Base-by-base conservation (phyloP, 2,113 vertebrate species). In the Maccullochella peelii region DNA sequence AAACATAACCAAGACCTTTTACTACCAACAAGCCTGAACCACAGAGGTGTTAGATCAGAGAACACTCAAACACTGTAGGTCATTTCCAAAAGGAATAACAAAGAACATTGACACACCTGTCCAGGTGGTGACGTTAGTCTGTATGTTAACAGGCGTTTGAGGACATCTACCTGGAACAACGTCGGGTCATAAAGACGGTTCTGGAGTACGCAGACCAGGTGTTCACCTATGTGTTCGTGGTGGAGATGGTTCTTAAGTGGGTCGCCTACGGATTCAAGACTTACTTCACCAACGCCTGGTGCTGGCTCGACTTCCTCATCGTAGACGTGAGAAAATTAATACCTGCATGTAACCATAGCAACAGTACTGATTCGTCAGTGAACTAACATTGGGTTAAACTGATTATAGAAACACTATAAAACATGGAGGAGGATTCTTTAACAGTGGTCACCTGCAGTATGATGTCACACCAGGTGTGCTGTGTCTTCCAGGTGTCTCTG, bases 171-270 rank as follows among this genome's bases (percentile, higher is more conserved):
- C 95, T 99, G 0, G 98, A 98, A 74, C 96, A 97, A 62, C 94
- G 97, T 0, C 94, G 69, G 10, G 87, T 93, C 67, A 97, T 99
- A 79, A 98, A 96, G 85, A 97, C 91, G 11, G 89, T 99, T 76
- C 95, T 99, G 77, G 98, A 99, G 38, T 99, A 96, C 0, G 97
- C 97, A 0, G 98, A 99, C 91, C 97, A 98, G 89, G 94, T 99
- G 52, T 99, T 99, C 93, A 97, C 97, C 79, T 99, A 96, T 16
- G 12, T 98, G 67, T 99, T 99, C 0, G 96, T 99, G 62, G 27
- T 99, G 3, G 98, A 99, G 93, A 99, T 99, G 98, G 18, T 98
- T 65, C 96, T 99, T n/a, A 99, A 98, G 91, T 99, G 98, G 98
- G 91, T 96, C 2, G 98, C 98, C 3, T 99, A 98, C 0, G 98